Base-by-base conservation (phyloP, 2,888 invertebrate species). In the Vesta saturnalis region DNA sequence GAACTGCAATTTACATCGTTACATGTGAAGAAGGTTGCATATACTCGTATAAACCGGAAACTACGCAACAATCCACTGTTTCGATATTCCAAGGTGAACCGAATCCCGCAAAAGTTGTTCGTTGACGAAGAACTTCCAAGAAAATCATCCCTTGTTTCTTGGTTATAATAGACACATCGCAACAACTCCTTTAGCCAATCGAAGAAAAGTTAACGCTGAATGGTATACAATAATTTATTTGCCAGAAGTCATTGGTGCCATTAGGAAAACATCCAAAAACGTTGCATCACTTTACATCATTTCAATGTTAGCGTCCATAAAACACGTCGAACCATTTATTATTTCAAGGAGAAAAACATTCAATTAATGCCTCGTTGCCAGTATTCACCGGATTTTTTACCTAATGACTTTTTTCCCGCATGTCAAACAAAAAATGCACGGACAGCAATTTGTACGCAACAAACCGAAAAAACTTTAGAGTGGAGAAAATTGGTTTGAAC, bases 121-220 rank as follows among this genome's bases (percentile, higher is more conserved):
- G 2, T 8, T 43, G 2, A 14, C 43, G 14, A 43, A 43, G 43
- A 10, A 43, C 43, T 5, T 43, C 14, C 14, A 43, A 43, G n/a
- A 43, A 10, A 43, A n/a, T 8, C 3, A 43, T 8, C 10, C 5
- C 30, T 30, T 43, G 43, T 8, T 70, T 47, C 71, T 72, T 43
- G 63, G 72, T 30, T 71, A 43, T 63, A 74, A 62, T 66, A 72
- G 73, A 54, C 72, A 75, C 68, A 73, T 74, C 63, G 69, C 72
- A 58, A 74, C 67, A 46, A 55, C 67, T 57, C 49, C 46, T 12
- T 64, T 43, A 54, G 46, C 18, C 4, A 3, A 30, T 19, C 1
- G 21, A 52, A 56, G 4, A 67, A 64, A 12, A 52, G 14, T 30
- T 39, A 64, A 55, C 21, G 8, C 22, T 56, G 57, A 64, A 62